Evolutionary conservation across 2,113 vertebrate genomes (phyloP).

Genomic region (Regulus satrapa): DNA sequence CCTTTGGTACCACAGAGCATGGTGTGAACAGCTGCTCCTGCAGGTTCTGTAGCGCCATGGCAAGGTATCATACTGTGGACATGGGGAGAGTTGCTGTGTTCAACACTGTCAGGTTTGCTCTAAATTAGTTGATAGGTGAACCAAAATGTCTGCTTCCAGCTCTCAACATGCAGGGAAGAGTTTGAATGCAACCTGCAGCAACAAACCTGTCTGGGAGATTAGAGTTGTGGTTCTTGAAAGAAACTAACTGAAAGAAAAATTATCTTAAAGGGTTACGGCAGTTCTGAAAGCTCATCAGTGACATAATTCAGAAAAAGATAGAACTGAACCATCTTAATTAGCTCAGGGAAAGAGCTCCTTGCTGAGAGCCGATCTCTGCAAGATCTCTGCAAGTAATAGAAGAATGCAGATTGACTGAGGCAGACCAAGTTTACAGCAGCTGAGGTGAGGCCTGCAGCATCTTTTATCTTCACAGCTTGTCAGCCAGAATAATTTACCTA

Average conservation of each 20-base stretch:
- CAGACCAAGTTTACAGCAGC: not conserved
- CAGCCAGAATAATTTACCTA: slow-evolving; percentile 31
- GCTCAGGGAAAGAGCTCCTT: not conserved
- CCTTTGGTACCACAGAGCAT: fast-evolving
- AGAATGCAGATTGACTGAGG: not conserved
- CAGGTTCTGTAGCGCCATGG: not conserved
- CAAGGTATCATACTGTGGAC: fast-evolving
- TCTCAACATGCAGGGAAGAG: not conserved
- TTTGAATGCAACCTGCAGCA: not conserved
- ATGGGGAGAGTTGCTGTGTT: not conserved
- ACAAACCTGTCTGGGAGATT: not conserved
- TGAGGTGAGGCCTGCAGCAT: slow-evolving; percentile 19
- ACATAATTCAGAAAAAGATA: not conserved
- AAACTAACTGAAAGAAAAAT: not conserved
- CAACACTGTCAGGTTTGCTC: not conserved
- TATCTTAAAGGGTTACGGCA: not conserved
- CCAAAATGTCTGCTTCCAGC: not conserved
- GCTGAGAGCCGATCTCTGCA: not conserved
- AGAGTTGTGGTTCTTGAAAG: not conserved
- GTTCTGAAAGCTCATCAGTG: not conserved
- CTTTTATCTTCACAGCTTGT: slow-evolving; percentile 32
- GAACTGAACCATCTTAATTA: not conserved
- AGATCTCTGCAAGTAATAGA: not conserved
- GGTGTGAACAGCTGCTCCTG: not conserved
- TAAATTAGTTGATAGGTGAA: not conserved